Conservation (phyloP, 2,113 vertebrate genomes). For the Ochotona curzoniae region DNA sequence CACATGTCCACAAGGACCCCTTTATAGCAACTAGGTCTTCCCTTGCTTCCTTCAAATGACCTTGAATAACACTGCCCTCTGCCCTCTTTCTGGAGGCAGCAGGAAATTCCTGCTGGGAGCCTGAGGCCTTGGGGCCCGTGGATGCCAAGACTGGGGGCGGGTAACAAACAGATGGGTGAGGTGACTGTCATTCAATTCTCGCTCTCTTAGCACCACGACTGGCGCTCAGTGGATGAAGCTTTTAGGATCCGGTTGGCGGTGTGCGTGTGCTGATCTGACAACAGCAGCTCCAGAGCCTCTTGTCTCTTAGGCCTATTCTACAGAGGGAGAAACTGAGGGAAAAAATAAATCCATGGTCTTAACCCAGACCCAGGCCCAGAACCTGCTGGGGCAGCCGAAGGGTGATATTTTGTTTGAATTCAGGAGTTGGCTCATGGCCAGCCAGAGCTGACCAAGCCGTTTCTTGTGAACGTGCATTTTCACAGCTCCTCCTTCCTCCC, state of each 20-base stretch:
- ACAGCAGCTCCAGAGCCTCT: not conserved
- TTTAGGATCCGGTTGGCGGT: not conserved
- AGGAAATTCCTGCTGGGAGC: constrained; percentile 7
- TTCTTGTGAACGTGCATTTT: not conserved
- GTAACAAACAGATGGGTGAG: constrained; percentile 47
- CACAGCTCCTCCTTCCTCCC: not conserved
- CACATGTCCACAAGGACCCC: constrained; percentile 28
- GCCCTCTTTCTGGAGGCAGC: not conserved
- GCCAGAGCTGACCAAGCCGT: not conserved
- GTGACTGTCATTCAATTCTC: not conserved
- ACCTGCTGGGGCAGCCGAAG: too few relatives aligned
- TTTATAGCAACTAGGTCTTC: constrained; percentile 47
- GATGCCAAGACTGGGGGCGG: constrained; percentile 59
- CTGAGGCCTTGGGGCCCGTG: constrained; percentile 48
- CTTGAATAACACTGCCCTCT: constrained; percentile 59
- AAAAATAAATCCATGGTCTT: not conserved
- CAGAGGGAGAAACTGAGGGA: constrained; percentile 2
- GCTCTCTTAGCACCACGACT: not conserved
- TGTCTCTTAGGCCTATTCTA: not conserved
- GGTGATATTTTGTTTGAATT: not conserved
- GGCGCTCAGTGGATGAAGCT: not conserved
- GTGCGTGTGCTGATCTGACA: not conserved
- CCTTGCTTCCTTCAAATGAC: constrained; percentile 23
- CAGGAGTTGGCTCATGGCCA: not conserved
- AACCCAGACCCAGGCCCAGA: not conserved